Base-by-base conservation (phyloP, 2,888 invertebrate species). In the Hyppa rectilinea region DNA sequence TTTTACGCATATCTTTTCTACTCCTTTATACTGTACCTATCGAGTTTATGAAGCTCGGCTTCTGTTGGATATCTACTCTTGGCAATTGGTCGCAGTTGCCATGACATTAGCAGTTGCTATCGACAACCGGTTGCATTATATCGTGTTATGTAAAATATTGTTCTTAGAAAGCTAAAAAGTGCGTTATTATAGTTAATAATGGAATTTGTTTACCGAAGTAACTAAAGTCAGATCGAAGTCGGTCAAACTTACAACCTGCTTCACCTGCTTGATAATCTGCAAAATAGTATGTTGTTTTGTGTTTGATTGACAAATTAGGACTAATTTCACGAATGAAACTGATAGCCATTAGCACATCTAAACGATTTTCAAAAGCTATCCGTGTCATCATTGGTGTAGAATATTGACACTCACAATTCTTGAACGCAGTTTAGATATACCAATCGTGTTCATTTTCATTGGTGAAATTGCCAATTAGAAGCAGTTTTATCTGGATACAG, bases 81-180 rank as follows among this genome's bases (percentile, higher is more conserved):
- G 26, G 45, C 26, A n/a, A 49, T 20, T 9, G 60, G 47, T 47
- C 26, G 47, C 58, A 61, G 38, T 58, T 47, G 14, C 64, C 77
- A 49, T 76, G 77, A 78, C 71, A 71, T 78, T 77, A 81, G 52
- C 58, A 58, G 64, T 77, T 47, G 59, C 43, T 59, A 31, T 34
- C 38, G 43, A 34, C 64, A 45, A 64, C 77, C 64, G 81, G 71
- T 81, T 78, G 58, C 61, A 58, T 78, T 78, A 58, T 58, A 34
- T 43, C 31, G 31, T 61, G 31, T 77, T 80, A 80, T 71, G 71
- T 76, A 76, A 78, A 64, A 45, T 61, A 36, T 17, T 61, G 43
- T 58, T 40, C 64, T 58, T 70, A 70, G 60, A 80, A 75, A 64
- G 59, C 49, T 12, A 31, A 62, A 14, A 9, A 71, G 26, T 29